Conservation (phyloP, 2,888 invertebrate species). For the Nemapogon koenigi region DNA sequence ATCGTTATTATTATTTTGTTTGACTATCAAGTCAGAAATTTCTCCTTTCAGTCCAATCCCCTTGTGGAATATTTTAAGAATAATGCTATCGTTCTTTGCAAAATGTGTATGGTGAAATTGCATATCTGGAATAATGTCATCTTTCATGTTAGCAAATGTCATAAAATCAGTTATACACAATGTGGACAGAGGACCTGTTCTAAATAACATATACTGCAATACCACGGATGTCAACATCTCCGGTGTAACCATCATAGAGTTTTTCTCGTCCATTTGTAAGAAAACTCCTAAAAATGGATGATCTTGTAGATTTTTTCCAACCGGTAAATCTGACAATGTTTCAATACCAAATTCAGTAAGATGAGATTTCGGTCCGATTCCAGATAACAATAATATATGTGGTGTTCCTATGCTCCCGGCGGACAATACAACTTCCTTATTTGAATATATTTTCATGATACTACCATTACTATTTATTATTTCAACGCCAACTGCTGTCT, state of each 20-base stretch:
- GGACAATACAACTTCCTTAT: slow-evolving; percentile 54
- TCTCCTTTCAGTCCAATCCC: slow-evolving; percentile 28
- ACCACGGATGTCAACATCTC: slow-evolving; percentile 27
- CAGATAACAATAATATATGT: slow-evolving; percentile 56
- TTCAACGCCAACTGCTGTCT: slow-evolving; percentile 39
- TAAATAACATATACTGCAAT: slow-evolving; percentile 50
- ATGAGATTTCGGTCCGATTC: slow-evolving; percentile 47
- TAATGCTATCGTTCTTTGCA: slow-evolving; percentile 24
- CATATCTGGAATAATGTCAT: slow-evolving; percentile 49
- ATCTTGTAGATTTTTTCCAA: slow-evolving; percentile 59
- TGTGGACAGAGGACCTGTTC: slow-evolving; percentile 45
- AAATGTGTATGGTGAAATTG: slow-evolving; percentile 45
- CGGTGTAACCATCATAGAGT: slow-evolving; percentile 20
- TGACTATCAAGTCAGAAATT: slow-evolving; percentile 23
- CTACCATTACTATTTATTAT: slow-evolving; percentile 31
- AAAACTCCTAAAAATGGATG: slow-evolving; percentile 38
- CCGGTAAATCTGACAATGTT: slow-evolving; percentile 36
- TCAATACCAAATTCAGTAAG: slow-evolving; percentile 33
- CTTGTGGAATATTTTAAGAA: slow-evolving; percentile 23
- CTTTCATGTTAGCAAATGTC: slow-evolving; percentile 52
- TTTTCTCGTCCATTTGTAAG: slow-evolving; percentile 24
- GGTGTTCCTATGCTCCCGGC: slow-evolving; percentile 56
- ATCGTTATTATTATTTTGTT: slow-evolving; percentile 28
- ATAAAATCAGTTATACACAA: slow-evolving; percentile 50
- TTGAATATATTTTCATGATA: slow-evolving; percentile 29